Percentiles rank a stretch among this genome's conserved stretches.
phyloP scores from a whole-genome alignment of 2,797 vertebrate genomes.

The Centropyge bicolor region DNA sequence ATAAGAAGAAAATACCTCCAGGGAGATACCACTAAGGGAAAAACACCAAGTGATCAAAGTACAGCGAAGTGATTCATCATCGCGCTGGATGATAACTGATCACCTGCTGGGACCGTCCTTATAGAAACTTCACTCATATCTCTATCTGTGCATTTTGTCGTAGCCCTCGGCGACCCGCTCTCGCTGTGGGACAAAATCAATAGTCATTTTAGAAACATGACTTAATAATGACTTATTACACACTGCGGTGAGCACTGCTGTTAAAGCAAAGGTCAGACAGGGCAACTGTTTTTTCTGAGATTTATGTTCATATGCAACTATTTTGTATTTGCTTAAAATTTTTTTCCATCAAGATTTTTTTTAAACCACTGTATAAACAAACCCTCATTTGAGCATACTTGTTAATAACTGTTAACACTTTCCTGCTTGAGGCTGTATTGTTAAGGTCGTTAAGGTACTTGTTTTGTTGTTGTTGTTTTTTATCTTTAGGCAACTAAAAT shows the following conservation, averaged over 20 bases:
- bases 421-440: background rate
- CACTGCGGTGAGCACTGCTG: conserved; percentile 37
- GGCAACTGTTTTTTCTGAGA: conserved; percentile 14
- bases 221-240: conserved; percentile 74
- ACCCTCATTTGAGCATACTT: background rate
- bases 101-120: conserved; percentile 35
- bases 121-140: conserved; percentile 46
- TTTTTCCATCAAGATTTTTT: background rate
- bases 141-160: conserved; percentile 39
- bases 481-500: background rate
- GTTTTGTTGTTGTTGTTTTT: too few species aligned
- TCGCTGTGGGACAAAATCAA: conserved; percentile 66
- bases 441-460: background rate
- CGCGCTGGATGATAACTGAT: conserved; percentile 35
- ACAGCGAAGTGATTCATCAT: conserved; percentile 52
- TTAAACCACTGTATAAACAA: background rate
- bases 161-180: conserved; percentile 8
- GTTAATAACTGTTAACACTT: background rate
- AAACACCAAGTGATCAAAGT: conserved; percentile 52
- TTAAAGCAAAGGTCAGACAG: conserved; percentile 47
- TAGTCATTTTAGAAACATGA: conserved; percentile 74
- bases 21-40: conserved; percentile 27
- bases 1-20: conserved; percentile 43
- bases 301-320: conserved; percentile 14
- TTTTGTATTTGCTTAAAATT: background rate